These are phyloP conservation scores for Tonatia bakeri DNA, from an alignment of 2,113 vertebrate genomes.

Conservation along the genomic window DNA sequence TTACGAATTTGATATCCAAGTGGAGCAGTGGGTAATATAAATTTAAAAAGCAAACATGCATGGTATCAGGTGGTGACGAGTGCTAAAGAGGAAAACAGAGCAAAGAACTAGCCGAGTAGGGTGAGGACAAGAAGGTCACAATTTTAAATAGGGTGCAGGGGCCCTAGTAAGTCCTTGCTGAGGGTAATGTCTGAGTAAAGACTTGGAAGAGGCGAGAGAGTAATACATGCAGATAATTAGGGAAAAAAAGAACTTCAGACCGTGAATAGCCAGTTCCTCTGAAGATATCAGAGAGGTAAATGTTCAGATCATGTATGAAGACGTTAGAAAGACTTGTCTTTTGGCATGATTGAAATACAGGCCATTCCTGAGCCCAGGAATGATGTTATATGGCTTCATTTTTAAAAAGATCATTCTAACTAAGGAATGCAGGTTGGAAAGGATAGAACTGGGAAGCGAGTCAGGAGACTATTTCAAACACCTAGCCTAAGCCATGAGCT, in stretches of 20 bases:
- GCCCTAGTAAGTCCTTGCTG: neutral
- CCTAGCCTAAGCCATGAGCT: neutral
- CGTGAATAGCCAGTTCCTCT: neutral
- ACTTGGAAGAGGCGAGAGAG: neutral
- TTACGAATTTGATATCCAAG: neutral
- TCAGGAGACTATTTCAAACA: neutral
- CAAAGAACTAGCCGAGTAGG: neutral
- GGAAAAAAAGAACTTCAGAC: neutral
- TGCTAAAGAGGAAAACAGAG: neutral
- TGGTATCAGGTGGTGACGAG: neutral
- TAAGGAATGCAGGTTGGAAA: neutral
- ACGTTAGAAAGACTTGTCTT: neutral
- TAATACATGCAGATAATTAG: neutral
- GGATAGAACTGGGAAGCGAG: neutral
- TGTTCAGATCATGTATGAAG: neutral
- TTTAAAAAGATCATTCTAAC: neutral
- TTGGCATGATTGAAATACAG: neutral
- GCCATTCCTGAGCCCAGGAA: neutral
- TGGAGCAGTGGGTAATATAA: neutral
- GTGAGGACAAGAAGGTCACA: neutral
- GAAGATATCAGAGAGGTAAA: neutral
- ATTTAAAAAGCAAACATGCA: neutral
- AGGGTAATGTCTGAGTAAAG: neutral
- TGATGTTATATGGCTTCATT: neutral
- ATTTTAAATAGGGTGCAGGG: neutral